Evolutionary conservation across 2,113 vertebrate genomes (phyloP).

Genomic region (Genyomyrus donnyi): DNA sequence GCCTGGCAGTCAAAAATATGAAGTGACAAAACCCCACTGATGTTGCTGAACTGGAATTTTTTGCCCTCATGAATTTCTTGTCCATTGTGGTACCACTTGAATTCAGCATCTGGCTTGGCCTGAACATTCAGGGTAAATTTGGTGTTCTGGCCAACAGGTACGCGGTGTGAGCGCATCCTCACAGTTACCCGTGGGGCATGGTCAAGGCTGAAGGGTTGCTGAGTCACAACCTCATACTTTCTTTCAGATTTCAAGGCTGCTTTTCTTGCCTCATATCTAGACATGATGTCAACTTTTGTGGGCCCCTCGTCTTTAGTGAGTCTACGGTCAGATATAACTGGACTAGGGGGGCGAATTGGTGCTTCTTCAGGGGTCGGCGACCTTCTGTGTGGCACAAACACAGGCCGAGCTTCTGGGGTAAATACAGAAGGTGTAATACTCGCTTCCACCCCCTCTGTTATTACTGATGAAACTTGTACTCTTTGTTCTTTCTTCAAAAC

Average conservation of each 20-base stretch:
- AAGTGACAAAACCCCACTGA: constrained; percentile 83
- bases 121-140: constrained; percentile 88
- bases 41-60: constrained; percentile 81
- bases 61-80: constrained; percentile 72
- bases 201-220: constrained; percentile 87
- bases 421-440: constrained; percentile 62
- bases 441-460: constrained; percentile 59
- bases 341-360: constrained; percentile 68
- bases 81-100: constrained; percentile 92
- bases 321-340: constrained; percentile 65
- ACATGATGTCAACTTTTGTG: constrained; percentile 84
- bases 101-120: constrained; percentile 78
- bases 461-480: constrained; percentile 58
- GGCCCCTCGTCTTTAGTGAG: constrained; percentile 74
- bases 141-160: constrained; percentile 74
- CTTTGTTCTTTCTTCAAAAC: constrained; percentile 66
- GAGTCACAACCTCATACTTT: constrained; percentile 78
- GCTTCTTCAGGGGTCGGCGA: constrained; percentile 70
- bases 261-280: constrained; percentile 91
- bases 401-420: constrained; percentile 70
- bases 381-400: constrained; percentile 69
- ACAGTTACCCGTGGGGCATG: constrained; percentile 83
- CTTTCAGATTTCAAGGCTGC: constrained; percentile 83
- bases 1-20: constrained; percentile 80
- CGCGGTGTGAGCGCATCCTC: constrained; percentile 92